A percentile compares a stretch with the other conserved stretches of the same genome.
Evolutionary conservation across 2,113 vertebrate genomes (phyloP).

Genomic region (Malurus cyaneus): DNA sequence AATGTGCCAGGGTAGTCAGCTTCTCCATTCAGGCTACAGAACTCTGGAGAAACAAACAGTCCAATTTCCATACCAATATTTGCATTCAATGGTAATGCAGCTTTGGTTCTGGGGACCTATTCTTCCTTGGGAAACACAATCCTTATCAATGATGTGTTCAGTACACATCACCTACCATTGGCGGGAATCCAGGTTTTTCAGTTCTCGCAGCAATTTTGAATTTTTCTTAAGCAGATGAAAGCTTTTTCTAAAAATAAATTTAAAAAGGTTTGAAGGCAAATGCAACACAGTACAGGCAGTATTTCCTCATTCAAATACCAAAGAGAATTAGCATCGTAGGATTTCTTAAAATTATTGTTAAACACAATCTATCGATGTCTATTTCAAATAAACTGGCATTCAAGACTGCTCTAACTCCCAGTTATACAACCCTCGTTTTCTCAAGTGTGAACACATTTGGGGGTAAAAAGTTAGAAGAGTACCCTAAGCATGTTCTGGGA

Average conservation of each 20-base stretch:
- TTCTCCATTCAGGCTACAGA: background rate
- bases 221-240: slow-evolving; percentile 99
- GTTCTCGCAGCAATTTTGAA: slow-evolving; percentile 92
- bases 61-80: background rate
- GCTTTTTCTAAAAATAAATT: slow-evolving; percentile 82
- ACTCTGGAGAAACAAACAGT: background rate
- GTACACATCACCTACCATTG: slow-evolving; percentile 85
- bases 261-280: background rate
- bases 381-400: background rate
- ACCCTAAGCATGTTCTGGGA: rapidly evolving
- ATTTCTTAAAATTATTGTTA: background rate
- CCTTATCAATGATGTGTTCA: background rate
- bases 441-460: rapidly evolving
- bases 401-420: background rate
- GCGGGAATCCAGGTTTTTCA: slow-evolving; percentile 97
- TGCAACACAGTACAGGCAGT: background rate
- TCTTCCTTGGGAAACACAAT: background rate
- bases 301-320: background rate
- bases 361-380: too few species aligned
- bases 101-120: background rate
- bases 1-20: background rate
- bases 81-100: background rate
- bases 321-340: rapidly evolving
- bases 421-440: rapidly evolving
- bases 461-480: background rate